Conservation (phyloP, 2,113 vertebrate species). For the Melospiza georgiana region DNA sequence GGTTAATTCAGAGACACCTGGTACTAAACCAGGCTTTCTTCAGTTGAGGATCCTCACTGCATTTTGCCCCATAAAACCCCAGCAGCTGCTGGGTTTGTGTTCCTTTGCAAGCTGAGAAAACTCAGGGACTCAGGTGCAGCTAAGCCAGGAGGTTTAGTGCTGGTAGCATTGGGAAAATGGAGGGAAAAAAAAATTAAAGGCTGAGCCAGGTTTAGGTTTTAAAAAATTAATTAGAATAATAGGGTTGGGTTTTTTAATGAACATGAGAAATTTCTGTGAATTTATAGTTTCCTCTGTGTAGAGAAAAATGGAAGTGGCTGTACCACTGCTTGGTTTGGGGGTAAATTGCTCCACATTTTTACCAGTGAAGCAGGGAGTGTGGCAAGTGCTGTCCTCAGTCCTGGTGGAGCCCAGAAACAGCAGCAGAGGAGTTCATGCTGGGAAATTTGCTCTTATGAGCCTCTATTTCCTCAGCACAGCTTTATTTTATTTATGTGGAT, state of each 20-base stretch:
- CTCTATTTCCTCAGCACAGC: fast-evolving
- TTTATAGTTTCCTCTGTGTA: background rate
- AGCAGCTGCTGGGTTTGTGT: no score
- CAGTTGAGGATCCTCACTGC: no score
- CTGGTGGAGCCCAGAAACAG: background rate
- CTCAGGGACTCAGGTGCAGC: no score
- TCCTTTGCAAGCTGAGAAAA: no score
- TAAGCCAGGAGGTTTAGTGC: no score
- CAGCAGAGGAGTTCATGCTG: background rate
- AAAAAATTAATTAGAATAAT: background rate
- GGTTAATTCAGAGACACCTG: no score
- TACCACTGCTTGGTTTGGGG: background rate
- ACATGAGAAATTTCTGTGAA: fast-evolving
- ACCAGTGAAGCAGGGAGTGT: background rate
- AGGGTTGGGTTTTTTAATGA: background rate
- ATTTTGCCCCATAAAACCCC: no score
- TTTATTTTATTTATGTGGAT: fast-evolving
- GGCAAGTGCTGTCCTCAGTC: background rate
- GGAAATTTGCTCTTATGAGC: background rate
- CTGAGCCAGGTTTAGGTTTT: fast-evolving
- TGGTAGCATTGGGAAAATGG: background rate
- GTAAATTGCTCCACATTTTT: fast-evolving
- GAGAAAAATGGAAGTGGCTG: background rate
- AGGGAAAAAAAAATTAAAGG: background rate
- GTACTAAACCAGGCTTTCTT: no score